phyloP scores from a whole-genome alignment of 2,888 invertebrate species.

The Stenolophus ochropezus region DNA sequence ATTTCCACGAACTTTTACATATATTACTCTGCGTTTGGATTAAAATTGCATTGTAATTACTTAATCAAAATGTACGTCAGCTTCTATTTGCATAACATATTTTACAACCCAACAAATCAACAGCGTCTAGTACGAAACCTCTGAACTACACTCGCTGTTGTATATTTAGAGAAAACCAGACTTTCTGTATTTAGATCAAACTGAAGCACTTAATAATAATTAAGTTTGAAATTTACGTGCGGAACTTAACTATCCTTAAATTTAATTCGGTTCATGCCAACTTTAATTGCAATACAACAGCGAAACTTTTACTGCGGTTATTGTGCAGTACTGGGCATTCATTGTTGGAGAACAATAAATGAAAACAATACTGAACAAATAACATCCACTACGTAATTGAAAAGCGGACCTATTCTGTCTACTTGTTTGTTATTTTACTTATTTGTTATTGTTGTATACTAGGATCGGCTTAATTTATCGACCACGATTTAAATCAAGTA shows the following conservation, averaged over 20 bases:
- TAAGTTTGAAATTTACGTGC: slow-evolving; percentile 1
- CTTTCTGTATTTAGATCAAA: slow-evolving; percentile 3
- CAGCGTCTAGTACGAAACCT: not conserved
- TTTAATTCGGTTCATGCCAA: slow-evolving; percentile 5
- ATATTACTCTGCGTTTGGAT: not conserved
- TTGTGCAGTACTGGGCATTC: not conserved
- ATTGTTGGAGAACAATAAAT: not conserved
- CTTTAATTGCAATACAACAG: slow-evolving; percentile 11
- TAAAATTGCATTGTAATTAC: not conserved
- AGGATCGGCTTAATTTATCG: too few relatives aligned
- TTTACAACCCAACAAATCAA: not conserved
- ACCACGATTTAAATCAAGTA: too few relatives aligned
- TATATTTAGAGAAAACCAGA: not conserved
- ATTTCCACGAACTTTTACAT: not conserved
- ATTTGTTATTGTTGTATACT: too few relatives aligned
- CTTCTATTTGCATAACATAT: not conserved
- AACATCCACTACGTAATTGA: not conserved
- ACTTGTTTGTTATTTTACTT: too few relatives aligned
- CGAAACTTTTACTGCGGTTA: not conserved
- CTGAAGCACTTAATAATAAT: slow-evolving; percentile 35
- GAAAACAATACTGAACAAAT: not conserved
- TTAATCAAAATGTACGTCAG: not conserved
- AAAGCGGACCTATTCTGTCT: not conserved
- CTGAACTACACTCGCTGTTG: not conserved
- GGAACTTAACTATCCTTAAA: not conserved